A percentile compares a stretch with the other conserved stretches of the same genome.
phyloP scores from a whole-genome alignment of 1,140 invertebrate genomes.

The Sycobia sp. region DNA sequence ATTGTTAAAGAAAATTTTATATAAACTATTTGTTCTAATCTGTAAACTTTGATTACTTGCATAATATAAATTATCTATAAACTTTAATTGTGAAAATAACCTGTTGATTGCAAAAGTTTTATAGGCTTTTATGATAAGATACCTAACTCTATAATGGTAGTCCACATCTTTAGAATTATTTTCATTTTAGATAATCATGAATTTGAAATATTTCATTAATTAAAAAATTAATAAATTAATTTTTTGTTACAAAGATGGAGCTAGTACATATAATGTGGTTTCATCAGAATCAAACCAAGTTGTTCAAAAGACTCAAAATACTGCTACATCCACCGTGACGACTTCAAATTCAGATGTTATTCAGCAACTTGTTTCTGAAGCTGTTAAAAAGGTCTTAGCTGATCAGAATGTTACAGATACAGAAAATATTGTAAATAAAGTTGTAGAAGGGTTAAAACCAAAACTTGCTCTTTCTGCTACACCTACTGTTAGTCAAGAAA shows the following conservation, averaged over 20 bases:
- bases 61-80: too few relatives aligned
- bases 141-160: too few relatives aligned
- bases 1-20: too few relatives aligned
- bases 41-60: too few relatives aligned
- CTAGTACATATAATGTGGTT: slow-evolving; percentile 10
- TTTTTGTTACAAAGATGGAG: slow-evolving; percentile 25
- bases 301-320: slow-evolving; percentile 25
- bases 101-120: too few relatives aligned
- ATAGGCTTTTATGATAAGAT: too few relatives aligned
- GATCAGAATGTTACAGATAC: slow-evolving; percentile 52
- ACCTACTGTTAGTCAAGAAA: slow-evolving; percentile 38
- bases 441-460: slow-evolving; percentile 57
- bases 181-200: too few relatives aligned
- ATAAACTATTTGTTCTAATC: too few relatives aligned
- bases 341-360: slow-evolving; percentile 45
- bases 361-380: slow-evolving; percentile 60
- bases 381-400: slow-evolving; percentile 60
- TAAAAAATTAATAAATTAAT: not conserved
- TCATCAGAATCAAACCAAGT: slow-evolving; percentile 7
- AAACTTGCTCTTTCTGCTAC: slow-evolving; percentile 39
- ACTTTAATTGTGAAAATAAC: too few relatives aligned
- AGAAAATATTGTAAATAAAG: slow-evolving; percentile 57
- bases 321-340: not conserved
- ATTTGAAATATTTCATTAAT: too few relatives aligned
- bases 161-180: too few relatives aligned